phyloP scores from a whole-genome alignment of 2,113 vertebrate species.

The Petrocephalus zakoni region DNA sequence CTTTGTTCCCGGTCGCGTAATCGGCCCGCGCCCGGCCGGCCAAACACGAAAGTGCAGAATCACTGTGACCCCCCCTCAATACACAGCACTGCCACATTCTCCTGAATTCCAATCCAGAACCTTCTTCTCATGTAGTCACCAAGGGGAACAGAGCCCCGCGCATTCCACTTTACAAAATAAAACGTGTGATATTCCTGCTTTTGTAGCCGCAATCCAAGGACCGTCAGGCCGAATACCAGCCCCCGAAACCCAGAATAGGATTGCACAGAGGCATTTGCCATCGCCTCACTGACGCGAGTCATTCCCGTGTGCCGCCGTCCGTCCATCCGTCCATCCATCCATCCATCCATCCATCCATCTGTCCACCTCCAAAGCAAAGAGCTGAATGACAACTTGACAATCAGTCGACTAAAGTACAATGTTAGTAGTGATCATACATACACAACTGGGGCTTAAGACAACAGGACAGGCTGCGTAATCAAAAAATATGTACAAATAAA shows the following conservation, averaged over 20 bases:
- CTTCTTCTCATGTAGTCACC: background rate
- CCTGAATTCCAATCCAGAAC: background rate
- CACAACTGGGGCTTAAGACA: background rate
- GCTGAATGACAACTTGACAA: background rate
- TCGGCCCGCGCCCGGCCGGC: background rate
- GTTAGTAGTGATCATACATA: background rate
- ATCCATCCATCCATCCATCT: background rate
- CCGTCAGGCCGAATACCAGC: background rate
- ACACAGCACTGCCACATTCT: background rate
- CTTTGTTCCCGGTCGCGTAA: background rate
- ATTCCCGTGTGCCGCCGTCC: background rate
- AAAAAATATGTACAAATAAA: background rate
- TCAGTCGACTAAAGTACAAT: background rate
- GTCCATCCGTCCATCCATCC: background rate
- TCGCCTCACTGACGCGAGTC: background rate
- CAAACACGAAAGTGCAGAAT: background rate
- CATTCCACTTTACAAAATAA: background rate
- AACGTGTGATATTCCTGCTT: background rate
- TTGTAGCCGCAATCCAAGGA: background rate
- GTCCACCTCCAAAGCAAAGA: background rate
- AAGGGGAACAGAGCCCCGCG: background rate
- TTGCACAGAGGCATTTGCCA: background rate
- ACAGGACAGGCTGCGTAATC: background rate
- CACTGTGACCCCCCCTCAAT: background rate
- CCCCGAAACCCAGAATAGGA: background rate